phyloP scores from a whole-genome alignment of 2,113 vertebrate species.

The Podilymbus podiceps region DNA sequence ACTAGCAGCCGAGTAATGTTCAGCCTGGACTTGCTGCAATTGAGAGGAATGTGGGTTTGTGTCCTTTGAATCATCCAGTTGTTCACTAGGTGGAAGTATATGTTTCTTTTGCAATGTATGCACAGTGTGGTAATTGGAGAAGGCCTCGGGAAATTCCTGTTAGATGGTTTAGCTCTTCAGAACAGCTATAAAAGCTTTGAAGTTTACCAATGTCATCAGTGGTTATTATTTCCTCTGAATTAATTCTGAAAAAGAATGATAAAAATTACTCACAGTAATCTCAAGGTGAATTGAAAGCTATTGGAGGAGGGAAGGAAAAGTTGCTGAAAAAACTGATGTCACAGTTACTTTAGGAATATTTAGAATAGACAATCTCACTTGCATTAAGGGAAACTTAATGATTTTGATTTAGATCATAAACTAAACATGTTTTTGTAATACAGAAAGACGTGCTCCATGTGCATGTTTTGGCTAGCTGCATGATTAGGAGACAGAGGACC shows the following conservation, averaged over 20 bases:
- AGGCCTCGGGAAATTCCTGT: background rate
- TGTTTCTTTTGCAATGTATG: background rate
- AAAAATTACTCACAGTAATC: background rate
- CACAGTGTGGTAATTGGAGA: background rate
- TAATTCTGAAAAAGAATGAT: background rate
- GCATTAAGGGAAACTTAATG: background rate
- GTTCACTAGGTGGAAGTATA: background rate
- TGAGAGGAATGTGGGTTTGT: background rate
- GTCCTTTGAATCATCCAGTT: background rate
- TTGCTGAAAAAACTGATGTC: background rate
- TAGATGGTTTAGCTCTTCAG: background rate
- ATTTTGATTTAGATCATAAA: background rate
- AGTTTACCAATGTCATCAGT: background rate
- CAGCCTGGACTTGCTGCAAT: background rate
- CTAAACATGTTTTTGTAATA: background rate
- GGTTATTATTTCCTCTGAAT: background rate
- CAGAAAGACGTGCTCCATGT: background rate
- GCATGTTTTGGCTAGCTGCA: background rate
- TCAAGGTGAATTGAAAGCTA: background rate
- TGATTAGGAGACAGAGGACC: background rate
- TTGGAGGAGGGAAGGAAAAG: background rate
- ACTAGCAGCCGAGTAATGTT: background rate
- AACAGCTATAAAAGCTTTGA: background rate
- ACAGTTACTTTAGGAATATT: background rate
- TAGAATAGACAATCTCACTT: background rate